A percentile compares a stretch with the other conserved stretches of the same genome.
Evolutionary conservation across 2,113 vertebrate species (phyloP).

Genomic region (Indri indri): DNA sequence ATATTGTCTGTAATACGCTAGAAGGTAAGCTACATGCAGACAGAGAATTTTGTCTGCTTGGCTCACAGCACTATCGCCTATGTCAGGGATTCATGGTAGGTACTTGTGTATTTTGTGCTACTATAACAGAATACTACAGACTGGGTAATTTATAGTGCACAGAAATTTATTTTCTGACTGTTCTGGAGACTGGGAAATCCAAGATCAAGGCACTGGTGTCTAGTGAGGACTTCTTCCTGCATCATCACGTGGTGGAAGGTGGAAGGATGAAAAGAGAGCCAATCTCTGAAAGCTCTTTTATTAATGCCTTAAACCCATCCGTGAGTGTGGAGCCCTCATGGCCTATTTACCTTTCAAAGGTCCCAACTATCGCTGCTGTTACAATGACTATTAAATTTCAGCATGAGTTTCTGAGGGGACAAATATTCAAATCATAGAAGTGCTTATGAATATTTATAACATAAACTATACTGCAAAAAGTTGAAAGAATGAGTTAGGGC

Average conservation of each 20-base stretch:
- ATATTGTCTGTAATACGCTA: neutral
- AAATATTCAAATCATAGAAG: neutral
- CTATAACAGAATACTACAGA: neutral
- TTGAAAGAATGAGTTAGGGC: neutral
- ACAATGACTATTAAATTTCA: neutral
- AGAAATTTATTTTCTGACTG: neutral
- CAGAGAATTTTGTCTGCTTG: neutral
- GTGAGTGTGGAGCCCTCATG: neutral
- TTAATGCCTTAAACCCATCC: neutral
- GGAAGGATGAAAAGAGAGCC: neutral
- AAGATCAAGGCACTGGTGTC: neutral
- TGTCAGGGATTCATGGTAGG: neutral
- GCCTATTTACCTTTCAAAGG: neutral
- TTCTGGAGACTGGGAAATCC: neutral
- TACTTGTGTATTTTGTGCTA: neutral
- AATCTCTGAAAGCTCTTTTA: neutral
- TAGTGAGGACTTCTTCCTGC: neutral
- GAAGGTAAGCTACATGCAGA: neutral
- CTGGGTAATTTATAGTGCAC: neutral
- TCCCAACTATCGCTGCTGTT: neutral
- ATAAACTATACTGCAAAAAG: neutral
- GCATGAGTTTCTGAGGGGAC: neutral
- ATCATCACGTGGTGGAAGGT: neutral
- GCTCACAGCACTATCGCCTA: neutral
- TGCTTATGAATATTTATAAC: neutral